Evolutionary conservation across 1,140 invertebrate genomes (phyloP).

Genomic region (Drosophila murphyi): DNA sequence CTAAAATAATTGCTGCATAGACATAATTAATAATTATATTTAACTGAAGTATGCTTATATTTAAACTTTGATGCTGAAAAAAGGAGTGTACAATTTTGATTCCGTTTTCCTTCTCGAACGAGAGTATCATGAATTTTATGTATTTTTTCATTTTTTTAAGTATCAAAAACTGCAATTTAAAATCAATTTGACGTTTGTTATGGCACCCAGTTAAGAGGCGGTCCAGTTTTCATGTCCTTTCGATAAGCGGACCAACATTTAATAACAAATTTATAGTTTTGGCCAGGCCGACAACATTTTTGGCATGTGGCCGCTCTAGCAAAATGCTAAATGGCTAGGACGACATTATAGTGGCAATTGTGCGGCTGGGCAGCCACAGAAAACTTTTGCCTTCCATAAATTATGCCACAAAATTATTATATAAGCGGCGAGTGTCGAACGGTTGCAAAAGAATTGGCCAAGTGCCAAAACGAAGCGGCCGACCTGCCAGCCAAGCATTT

Average conservation of each 20-base stretch:
- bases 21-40: too few relatives aligned
- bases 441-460: slow-evolving; percentile 68
- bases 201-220: slow-evolving; percentile 31
- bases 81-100: too few relatives aligned
- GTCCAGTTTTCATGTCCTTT: slow-evolving; percentile 56
- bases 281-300: slow-evolving; percentile 65
- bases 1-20: too few relatives aligned
- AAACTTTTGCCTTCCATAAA: slow-evolving; percentile 77
- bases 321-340: slow-evolving; percentile 70
- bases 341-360: slow-evolving; percentile 78
- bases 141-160: slow-evolving; percentile 2
- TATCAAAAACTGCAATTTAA: slow-evolving; percentile 68
- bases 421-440: slow-evolving; percentile 73
- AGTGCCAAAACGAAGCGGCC: slow-evolving; percentile 46
- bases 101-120: too few relatives aligned
- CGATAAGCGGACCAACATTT: slow-evolving; percentile 63
- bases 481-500: slow-evolving; percentile 7
- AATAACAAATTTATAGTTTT: slow-evolving; percentile 75
- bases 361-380: slow-evolving; percentile 74
- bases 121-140: not conserved
- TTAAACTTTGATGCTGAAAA: too few relatives aligned
- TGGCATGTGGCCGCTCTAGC: slow-evolving; percentile 50
- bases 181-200: slow-evolving; percentile 72
- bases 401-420: slow-evolving; percentile 79
- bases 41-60: too few relatives aligned